A percentile compares a stretch with the other conserved stretches of the same genome.
Evolutionary conservation across 2,797 vertebrate genomes (phyloP).

Genomic region (Alcedo quadribrachys): DNA sequence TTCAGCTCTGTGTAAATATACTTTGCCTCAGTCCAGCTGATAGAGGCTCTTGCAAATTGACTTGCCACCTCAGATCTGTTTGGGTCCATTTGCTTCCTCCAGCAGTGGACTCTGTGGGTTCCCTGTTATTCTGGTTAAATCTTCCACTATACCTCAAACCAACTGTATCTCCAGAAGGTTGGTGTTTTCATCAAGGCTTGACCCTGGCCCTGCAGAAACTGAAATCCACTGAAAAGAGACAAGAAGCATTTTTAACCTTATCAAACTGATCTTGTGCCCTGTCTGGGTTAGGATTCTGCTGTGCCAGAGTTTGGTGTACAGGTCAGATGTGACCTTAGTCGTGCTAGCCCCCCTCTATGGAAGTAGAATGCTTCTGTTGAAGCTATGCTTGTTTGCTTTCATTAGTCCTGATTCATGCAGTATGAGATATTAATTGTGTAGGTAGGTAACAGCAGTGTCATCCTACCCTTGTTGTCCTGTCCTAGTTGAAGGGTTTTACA

Average conservation of each 20-base stretch:
- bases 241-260: background rate
- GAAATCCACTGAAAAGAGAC: background rate
- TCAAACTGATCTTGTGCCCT: background rate
- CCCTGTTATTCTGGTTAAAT: background rate
- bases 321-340: background rate
- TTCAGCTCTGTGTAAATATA: background rate
- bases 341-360: background rate
- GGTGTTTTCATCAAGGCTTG: background rate
- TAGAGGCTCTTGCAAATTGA: background rate
- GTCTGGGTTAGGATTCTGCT: background rate
- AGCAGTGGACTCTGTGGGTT: background rate
- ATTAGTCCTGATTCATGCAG: background rate
- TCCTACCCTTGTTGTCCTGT: too few relatives aligned
- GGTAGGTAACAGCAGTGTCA: background rate
- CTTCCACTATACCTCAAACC: background rate
- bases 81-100: background rate
- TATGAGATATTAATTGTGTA: background rate
- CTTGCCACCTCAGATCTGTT: background rate
- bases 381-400: background rate
- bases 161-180: background rate
- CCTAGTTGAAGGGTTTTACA: background rate
- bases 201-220: background rate
- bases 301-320: too few relatives aligned
- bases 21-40: background rate
- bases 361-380: background rate